phyloP scores from a whole-genome alignment of 2,797 vertebrate species.

The Clangula hyemalis region DNA sequence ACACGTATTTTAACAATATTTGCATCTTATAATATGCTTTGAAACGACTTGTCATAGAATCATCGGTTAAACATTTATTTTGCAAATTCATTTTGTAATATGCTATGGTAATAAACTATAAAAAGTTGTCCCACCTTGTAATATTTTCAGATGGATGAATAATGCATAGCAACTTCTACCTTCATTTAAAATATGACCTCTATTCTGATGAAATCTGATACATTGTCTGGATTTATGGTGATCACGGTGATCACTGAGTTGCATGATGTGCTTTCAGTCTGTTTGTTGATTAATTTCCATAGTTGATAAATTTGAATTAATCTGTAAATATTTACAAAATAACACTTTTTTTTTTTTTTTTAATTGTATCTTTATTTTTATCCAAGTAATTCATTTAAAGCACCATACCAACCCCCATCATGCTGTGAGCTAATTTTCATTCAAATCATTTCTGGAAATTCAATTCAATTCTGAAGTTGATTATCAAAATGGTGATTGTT shows the following conservation, averaged over 20 bases:
- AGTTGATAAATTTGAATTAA: constrained; percentile 49
- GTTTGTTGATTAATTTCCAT: constrained; percentile 49
- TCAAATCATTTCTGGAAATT: constrained; percentile 45
- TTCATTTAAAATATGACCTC: constrained; percentile 66
- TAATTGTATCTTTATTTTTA: constrained; percentile 1
- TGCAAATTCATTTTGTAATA: constrained; percentile 70
- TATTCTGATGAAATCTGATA: constrained; percentile 59
- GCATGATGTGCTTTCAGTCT: constrained; percentile 18
- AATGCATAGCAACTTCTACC: constrained; percentile 51
- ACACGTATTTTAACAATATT: constrained; percentile 77
- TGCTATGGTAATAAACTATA: constrained; percentile 65
- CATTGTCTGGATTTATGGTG: constrained; percentile 48
- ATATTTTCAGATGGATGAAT: constrained; percentile 67
- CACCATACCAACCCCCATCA: not conserved
- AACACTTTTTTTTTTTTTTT: not conserved
- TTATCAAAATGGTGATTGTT: constrained; percentile 50
- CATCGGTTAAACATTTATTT: constrained; percentile 72
- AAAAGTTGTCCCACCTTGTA: constrained; percentile 63
- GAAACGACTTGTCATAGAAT: constrained; percentile 65
- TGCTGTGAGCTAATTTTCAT: constrained; percentile 26
- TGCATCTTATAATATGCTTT: constrained; percentile 77
- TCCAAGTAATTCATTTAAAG: not conserved
- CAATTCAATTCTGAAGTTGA: constrained; percentile 35
- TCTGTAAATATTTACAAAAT: constrained; percentile 67
- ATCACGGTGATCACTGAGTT: constrained; percentile 24